A percentile compares a stretch with the other conserved stretches of the same genome.
Conservation (phyloP, 1,140 invertebrate species). For the Penaeus vannamei region DNA sequence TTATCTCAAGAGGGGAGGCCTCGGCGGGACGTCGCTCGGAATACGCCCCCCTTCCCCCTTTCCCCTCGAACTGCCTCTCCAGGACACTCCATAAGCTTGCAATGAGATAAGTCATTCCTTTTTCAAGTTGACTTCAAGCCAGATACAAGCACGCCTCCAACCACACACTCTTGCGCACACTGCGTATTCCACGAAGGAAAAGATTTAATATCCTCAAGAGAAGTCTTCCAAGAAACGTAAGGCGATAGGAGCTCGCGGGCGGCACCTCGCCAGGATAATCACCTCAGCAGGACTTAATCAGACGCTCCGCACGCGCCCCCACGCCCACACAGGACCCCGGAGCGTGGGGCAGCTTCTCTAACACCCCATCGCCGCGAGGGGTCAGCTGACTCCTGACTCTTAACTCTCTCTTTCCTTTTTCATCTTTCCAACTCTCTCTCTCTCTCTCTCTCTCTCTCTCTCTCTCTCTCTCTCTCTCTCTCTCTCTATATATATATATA, state of each 20-base stretch:
- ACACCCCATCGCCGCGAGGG: too few relatives aligned
- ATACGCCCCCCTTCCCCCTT: neutral
- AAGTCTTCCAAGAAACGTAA: neutral
- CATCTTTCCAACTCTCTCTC: neutral
- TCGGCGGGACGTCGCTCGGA: too few relatives aligned
- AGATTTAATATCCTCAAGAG: neutral
- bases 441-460: too few relatives aligned
- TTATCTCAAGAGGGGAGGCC: neutral
- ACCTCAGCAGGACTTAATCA: neutral
- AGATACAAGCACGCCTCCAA: too few relatives aligned
- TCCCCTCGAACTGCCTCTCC: too few relatives aligned
- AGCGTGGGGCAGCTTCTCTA: neutral
- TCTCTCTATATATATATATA: too few relatives aligned
- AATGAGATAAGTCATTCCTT: too few relatives aligned
- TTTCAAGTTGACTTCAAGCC: too few relatives aligned
- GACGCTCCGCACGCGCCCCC: slow-evolving; percentile 20
- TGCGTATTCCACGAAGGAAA: neutral
- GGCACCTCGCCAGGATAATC: too few relatives aligned
- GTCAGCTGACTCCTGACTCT: too few relatives aligned
- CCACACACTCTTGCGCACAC: neutral
- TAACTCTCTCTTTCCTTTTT: neutral
- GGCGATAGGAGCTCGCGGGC: neutral
- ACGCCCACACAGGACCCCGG: neutral
- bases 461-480: too few relatives aligned
- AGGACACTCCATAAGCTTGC: too few relatives aligned